Conservation (phyloP, 1,140 invertebrate genomes). For the Callitettix versicolor region DNA sequence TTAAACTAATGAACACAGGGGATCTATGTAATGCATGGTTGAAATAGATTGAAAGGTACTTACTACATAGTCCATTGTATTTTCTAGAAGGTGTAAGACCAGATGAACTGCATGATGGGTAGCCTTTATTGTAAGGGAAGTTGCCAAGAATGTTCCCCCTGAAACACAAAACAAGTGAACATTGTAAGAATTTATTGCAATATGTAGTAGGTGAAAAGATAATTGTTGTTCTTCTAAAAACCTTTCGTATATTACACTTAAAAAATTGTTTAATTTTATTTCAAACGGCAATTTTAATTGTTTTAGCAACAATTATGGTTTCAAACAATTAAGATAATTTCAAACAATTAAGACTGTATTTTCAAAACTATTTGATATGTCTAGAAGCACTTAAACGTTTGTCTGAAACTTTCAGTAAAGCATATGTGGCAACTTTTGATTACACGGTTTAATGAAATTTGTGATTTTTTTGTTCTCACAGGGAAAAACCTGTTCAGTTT, state of each 20-base stretch:
- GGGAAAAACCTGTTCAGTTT: no score
- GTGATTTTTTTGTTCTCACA: no score
- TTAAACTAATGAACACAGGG: no score
- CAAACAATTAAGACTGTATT: no score
- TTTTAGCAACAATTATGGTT: background rate
- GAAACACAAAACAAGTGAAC: constrained; percentile 12
- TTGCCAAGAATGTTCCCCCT: constrained; percentile 67
- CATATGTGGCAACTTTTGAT: no score
- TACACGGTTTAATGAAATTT: no score
- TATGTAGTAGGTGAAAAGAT: constrained; percentile 4
- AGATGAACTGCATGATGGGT: constrained; percentile 54
- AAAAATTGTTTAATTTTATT: background rate
- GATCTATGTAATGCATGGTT: no score
- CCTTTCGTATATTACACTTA: background rate
- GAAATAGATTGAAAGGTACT: no score
- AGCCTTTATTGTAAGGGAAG: constrained; percentile 60
- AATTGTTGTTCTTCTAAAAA: constrained; percentile 6
- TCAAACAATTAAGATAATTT: background rate
- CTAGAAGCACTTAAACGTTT: no score
- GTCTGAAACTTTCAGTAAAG: no score
- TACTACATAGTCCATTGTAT: constrained; percentile 67
- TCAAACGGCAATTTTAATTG: background rate
- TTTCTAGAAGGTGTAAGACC: constrained; percentile 55
- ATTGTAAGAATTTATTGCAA: background rate
- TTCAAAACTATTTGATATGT: no score